Conservation (phyloP, 2,797 vertebrate species). For the Anguilla megastoma region DNA sequence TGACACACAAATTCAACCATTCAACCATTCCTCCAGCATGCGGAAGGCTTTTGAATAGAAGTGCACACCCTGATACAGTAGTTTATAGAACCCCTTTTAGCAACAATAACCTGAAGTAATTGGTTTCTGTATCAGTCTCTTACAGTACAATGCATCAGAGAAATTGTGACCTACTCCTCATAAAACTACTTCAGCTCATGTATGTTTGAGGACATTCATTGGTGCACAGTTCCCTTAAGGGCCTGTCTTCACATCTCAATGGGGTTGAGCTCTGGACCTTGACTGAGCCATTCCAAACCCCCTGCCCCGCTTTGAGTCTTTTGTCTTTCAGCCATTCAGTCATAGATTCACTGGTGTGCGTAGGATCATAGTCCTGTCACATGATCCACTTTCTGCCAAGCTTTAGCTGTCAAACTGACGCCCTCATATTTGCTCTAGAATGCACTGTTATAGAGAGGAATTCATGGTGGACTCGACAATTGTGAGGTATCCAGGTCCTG, state of each 20-base stretch:
- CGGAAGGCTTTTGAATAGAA: neutral
- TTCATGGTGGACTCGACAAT: neutral
- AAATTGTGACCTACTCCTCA: too few relatives aligned
- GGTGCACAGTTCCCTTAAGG: too few relatives aligned
- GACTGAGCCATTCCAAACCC: neutral
- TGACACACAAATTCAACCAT: too few relatives aligned
- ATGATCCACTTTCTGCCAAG: neutral
- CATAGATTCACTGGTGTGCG: neutral
- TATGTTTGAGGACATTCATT: too few relatives aligned
- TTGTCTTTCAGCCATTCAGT: neutral
- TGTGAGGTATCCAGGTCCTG: neutral
- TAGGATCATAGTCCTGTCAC: neutral
- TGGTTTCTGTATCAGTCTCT: too few relatives aligned
- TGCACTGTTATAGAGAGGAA: neutral
- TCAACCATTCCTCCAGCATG: too few relatives aligned
- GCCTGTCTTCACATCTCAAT: too few relatives aligned
- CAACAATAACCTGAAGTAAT: neutral
- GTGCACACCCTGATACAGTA: neutral
- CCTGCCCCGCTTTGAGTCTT: neutral
- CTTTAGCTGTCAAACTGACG: neutral
- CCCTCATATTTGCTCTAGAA: neutral
- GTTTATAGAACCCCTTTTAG: neutral
- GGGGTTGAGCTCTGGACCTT: too few relatives aligned
- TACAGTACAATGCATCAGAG: too few relatives aligned
- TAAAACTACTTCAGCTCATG: too few relatives aligned